Evolutionary conservation across 2,888 invertebrate genomes (phyloP).

Genomic region (Eupithecia insigniata): DNA sequence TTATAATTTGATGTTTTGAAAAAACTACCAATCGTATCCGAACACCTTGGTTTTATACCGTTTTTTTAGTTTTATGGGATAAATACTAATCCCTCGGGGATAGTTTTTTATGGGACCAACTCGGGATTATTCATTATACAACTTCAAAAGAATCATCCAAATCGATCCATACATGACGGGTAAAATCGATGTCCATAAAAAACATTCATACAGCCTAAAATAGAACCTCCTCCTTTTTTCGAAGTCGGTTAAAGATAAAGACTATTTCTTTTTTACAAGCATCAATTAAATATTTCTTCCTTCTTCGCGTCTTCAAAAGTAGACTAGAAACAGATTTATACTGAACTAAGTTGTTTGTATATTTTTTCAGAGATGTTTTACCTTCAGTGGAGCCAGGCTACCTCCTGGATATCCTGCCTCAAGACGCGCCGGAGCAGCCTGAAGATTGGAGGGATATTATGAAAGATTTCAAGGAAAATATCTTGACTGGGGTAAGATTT

Average conservation of each 20-base stretch:
- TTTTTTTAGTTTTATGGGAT: too few relatives aligned
- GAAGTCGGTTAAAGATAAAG: neutral
- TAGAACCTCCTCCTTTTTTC: too few relatives aligned
- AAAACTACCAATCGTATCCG: too few relatives aligned
- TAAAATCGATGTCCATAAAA: too few relatives aligned
- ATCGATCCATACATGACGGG: too few relatives aligned
- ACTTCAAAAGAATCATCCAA: too few relatives aligned
- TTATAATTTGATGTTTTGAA: too few relatives aligned
- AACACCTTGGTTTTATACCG: too few relatives aligned
- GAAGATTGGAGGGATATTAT: constrained; percentile 95
- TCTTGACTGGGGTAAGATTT: constrained; percentile 94
- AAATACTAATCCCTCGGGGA: too few relatives aligned
- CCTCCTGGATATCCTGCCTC: constrained; percentile 90
- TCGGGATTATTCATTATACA: too few relatives aligned
- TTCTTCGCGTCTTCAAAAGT: neutral
- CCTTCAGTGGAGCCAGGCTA: constrained; percentile 97
- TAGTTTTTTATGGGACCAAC: too few relatives aligned
- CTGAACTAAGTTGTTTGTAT: neutral
- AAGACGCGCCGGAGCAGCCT: constrained; percentile 91
- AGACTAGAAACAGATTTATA: neutral
- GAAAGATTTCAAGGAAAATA: constrained; percentile 92
- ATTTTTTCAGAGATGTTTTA: constrained; percentile 87
- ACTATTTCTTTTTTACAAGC: neutral
- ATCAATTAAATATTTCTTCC: neutral
- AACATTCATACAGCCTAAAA: too few relatives aligned